Evolutionary conservation across 2,888 invertebrate species (phyloP).

Genomic region (Calliopum simillimum): DNA sequence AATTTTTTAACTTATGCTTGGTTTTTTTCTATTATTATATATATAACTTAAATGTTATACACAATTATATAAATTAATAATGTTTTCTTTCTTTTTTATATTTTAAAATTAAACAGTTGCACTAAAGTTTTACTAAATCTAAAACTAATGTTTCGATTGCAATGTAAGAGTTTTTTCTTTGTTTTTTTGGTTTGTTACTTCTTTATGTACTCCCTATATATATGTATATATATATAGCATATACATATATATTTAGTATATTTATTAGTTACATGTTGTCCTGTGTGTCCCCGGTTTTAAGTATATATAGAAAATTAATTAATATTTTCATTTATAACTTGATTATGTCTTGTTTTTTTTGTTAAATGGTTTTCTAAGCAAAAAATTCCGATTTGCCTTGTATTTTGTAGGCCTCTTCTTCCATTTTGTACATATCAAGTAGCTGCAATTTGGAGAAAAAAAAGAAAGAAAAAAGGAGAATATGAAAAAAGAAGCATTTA

Average conservation of each 20-base stretch:
- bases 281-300: slow-evolving; percentile 34
- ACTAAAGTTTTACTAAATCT: slow-evolving; percentile 39
- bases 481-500: slow-evolving; percentile 17
- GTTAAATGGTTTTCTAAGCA: slow-evolving; percentile 71
- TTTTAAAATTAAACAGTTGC: slow-evolving; percentile 40
- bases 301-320: slow-evolving; percentile 28
- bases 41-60: slow-evolving; percentile 1
- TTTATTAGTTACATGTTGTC: slow-evolving; percentile 37
- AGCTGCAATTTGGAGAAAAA: slow-evolving; percentile 70
- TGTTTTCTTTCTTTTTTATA: slow-evolving; percentile 26
- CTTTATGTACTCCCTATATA: slow-evolving; percentile 41
- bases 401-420: slow-evolving; percentile 90
- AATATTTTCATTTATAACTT: slow-evolving; percentile 33
- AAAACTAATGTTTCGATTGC: slow-evolving; percentile 51
- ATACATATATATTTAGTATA: slow-evolving; percentile 20
- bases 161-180: slow-evolving; percentile 43
- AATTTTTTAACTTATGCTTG: slow-evolving; percentile 38
- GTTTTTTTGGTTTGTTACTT: too few species aligned
- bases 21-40: slow-evolving; percentile 26
- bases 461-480: slow-evolving; percentile 13
- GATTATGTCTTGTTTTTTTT: slow-evolving; percentile 34
- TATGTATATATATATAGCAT: too few species aligned
- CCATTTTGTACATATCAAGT: slow-evolving; percentile 94
- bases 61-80: slow-evolving; percentile 31
- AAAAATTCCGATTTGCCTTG: slow-evolving; percentile 91